Evolutionary conservation across 2,888 invertebrate genomes (phyloP).

Genomic region (Aleiodes testaceus): DNA sequence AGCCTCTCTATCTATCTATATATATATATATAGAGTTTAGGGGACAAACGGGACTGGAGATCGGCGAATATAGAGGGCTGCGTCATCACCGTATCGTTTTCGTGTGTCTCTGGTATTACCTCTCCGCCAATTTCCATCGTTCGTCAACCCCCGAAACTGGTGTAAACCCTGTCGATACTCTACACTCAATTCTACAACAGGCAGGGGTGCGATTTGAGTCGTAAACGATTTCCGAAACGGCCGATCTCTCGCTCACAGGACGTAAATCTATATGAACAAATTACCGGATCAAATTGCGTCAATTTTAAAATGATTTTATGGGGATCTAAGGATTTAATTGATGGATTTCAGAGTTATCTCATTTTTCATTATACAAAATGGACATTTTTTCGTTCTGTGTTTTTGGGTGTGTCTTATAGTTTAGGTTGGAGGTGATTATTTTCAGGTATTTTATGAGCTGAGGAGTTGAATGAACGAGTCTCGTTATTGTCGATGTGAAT

Average conservation of each 20-base stretch:
- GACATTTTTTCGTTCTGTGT: no score
- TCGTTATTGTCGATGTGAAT: no score
- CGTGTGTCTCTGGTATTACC: constrained; percentile 44
- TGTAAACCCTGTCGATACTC: constrained; percentile 39
- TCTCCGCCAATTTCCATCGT: constrained; percentile 37
- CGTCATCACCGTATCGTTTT: constrained; percentile 47
- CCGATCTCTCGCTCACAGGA: constrained; percentile 44
- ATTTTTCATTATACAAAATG: no score
- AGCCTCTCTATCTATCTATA: constrained; percentile 17
- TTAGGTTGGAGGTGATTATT: no score
- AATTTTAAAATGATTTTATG: constrained; percentile 42
- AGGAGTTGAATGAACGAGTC: no score
- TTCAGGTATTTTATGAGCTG: no score
- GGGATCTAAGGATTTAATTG: no score
- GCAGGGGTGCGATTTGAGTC: constrained; percentile 44
- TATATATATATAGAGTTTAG: constrained; percentile 32
- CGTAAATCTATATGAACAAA: constrained; percentile 50
- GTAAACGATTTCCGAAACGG: constrained; percentile 50
- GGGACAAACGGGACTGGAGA: constrained; percentile 49
- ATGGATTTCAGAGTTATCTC: no score
- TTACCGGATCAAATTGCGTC: constrained; percentile 43
- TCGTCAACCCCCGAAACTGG: constrained; percentile 42
- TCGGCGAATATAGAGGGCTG: constrained; percentile 27
- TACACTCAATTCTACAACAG: constrained; percentile 30
- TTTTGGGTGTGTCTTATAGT: no score